A percentile compares a stretch with the other conserved stretches of the same genome.
phyloP scores from a whole-genome alignment of 1,140 invertebrate genomes.

The Mizuhopecten yessoensis region DNA sequence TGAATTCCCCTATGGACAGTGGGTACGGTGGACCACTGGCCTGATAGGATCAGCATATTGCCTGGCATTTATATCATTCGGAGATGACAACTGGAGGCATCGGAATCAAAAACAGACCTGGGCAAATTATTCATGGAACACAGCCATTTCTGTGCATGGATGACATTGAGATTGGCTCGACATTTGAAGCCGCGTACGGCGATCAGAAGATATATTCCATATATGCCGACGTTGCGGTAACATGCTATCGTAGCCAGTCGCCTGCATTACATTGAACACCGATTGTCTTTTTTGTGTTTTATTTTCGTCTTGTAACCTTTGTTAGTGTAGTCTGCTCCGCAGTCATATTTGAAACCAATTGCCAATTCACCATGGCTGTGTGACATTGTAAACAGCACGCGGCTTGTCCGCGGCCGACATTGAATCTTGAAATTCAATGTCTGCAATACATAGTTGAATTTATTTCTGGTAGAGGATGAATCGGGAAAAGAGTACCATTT shows the following conservation, averaged over 20 bases:
- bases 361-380: background rate
- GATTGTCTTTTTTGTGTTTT: background rate
- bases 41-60: background rate
- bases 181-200: background rate
- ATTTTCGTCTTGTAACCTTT: background rate
- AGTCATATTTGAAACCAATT: background rate
- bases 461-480: too few relatives aligned
- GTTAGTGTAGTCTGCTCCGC: background rate
- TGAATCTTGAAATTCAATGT: too few relatives aligned
- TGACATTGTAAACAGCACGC: background rate
- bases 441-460: too few relatives aligned
- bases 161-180: conserved; percentile 6
- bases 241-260: background rate
- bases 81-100: background rate
- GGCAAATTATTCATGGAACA: background rate
- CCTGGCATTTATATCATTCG: background rate
- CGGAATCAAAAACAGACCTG: background rate
- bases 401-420: background rate
- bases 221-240: background rate
- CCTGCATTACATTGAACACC: background rate
- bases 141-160: background rate
- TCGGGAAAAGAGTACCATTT: too few relatives aligned
- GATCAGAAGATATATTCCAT: background rate
- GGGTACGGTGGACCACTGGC: background rate
- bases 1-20: background rate